Evolutionary conservation across 2,888 invertebrate genomes (phyloP).

Genomic region (Megalurothrips usitatus): DNA sequence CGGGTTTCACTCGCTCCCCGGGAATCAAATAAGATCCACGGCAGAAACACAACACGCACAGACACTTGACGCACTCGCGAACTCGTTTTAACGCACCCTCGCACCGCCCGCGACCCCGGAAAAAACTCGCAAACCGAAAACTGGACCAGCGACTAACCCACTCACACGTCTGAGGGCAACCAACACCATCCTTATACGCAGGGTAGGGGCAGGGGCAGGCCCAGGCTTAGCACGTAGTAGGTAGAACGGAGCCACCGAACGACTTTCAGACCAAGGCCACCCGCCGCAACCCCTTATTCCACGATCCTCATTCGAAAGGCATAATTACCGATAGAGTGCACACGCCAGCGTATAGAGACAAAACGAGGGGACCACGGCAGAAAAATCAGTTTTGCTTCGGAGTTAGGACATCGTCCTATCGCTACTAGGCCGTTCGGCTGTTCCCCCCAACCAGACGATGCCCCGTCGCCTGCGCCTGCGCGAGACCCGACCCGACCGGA

Average conservation of each 20-base stretch:
- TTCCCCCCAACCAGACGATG: slow-evolving; percentile 24
- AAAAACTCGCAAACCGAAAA: background rate
- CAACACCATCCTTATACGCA: slow-evolving; percentile 16
- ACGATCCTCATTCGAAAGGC: background rate
- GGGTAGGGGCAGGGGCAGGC: background rate
- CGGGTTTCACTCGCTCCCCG: background rate
- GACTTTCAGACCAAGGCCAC: background rate
- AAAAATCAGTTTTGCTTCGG: slow-evolving; percentile 17
- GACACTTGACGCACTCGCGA: background rate
- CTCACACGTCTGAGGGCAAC: background rate
- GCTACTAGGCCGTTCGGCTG: slow-evolving; percentile 23
- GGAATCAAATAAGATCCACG: background rate
- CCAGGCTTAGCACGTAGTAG: background rate
- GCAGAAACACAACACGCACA: background rate
- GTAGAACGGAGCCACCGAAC: background rate
- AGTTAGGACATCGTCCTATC: slow-evolving; percentile 26
- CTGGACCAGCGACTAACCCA: slow-evolving; percentile 17
- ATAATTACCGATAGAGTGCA: slow-evolving; percentile 15
- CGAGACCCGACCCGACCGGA: no score
- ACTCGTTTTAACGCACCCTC: background rate
- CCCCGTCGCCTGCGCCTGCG: background rate
- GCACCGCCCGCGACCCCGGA: background rate
- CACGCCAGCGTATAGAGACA: slow-evolving; percentile 12
- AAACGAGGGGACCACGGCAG: slow-evolving; percentile 21
- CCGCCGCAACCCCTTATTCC: background rate